phyloP scores from a whole-genome alignment of 2,113 vertebrate genomes.

The Gnathonemus longibarbis region DNA sequence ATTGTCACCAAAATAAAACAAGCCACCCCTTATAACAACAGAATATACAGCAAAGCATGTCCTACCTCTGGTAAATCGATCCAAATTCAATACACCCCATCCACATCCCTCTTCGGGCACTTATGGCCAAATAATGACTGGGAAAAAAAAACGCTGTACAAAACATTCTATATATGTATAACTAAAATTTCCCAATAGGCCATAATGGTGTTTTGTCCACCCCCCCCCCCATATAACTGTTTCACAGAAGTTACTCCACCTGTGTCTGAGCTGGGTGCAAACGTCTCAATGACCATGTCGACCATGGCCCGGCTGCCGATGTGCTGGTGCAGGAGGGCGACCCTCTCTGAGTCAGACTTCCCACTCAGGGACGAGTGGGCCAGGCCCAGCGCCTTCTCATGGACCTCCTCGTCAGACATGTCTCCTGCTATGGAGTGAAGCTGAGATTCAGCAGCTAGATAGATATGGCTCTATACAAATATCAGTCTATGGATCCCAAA shows the following conservation, averaged over 20 bases:
- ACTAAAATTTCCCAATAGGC: not conserved
- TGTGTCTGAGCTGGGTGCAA: constrained; percentile 69
- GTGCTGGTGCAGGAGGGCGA: constrained; percentile 83
- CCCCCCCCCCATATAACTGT: not conserved
- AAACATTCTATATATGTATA: not conserved
- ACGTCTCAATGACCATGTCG: constrained; percentile 92
- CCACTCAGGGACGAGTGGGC: constrained; percentile 68
- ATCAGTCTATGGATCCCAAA: not conserved
- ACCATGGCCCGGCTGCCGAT: constrained; percentile 90
- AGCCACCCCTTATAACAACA: not conserved
- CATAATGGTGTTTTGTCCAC: not conserved
- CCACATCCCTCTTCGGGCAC: not conserved
- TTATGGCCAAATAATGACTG: not conserved
- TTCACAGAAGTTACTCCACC: not conserved
- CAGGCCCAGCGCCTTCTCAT: constrained; percentile 66
- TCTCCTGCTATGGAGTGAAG: constrained; percentile 53
- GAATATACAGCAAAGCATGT: not conserved
- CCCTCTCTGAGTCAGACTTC: constrained; percentile 74
- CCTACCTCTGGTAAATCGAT: not conserved
- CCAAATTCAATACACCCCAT: not conserved
- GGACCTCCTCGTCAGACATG: constrained; percentile 77
- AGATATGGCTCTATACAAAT: not conserved
- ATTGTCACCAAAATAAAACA: not conserved
- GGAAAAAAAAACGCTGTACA: not conserved
- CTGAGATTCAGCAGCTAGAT: not conserved